Conservation (phyloP, 2,797 vertebrate genomes). For the Sebastes trivittatus region DNA sequence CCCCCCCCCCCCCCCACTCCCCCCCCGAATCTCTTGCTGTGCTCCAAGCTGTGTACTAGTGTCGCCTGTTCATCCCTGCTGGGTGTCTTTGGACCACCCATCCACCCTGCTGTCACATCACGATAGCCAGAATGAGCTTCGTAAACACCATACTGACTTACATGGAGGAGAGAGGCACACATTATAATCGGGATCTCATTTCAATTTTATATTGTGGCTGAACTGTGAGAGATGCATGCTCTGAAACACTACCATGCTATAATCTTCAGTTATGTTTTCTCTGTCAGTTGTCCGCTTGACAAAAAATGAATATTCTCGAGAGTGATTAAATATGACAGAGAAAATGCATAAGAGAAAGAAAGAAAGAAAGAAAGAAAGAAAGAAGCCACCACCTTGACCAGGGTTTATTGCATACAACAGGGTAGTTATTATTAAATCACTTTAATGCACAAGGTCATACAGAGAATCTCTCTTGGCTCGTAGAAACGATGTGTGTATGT, state of each 20-base stretch:
- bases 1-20: not conserved
- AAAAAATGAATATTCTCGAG: not conserved
- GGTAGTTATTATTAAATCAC: slow-evolving; percentile 3
- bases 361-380: not conserved
- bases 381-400: not conserved
- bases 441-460: slow-evolving; percentile 30
- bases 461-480: not conserved
- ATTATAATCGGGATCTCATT: slow-evolving; percentile 6
- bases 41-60: slow-evolving; percentile 62
- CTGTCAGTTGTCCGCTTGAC: not conserved
- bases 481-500: not conserved
- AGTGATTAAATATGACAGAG: not conserved
- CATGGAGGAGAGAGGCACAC: not conserved
- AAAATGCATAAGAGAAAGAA: not conserved
- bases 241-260: not conserved
- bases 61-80: slow-evolving; percentile 53
- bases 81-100: slow-evolving; percentile 58
- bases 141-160: slow-evolving; percentile 26
- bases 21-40: slow-evolving; percentile 41
- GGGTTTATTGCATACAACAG: not conserved
- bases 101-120: slow-evolving; percentile 64
- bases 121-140: slow-evolving; percentile 47
- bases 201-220: not conserved
- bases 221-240: not conserved
- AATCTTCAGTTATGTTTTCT: slow-evolving; percentile 6